phyloP scores from a whole-genome alignment of 2,797 vertebrate species.

The Megalops cyprinoides region DNA sequence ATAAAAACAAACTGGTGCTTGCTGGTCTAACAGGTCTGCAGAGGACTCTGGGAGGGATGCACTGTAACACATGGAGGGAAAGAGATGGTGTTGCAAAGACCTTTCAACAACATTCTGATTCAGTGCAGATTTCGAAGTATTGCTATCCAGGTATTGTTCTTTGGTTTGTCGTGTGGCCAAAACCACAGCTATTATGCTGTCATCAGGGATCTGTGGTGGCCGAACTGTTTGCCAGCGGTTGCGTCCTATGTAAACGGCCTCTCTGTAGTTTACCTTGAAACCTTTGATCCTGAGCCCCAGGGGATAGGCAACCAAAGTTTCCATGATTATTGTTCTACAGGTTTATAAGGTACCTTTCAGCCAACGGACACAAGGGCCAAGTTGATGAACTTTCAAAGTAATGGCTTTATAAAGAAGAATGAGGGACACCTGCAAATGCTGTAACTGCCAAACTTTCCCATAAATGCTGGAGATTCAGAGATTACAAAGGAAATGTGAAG shows the following conservation, averaged over 20 bases:
- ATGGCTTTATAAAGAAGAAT: too few species aligned
- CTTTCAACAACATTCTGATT: neutral
- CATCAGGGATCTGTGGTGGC: neutral
- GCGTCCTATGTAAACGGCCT: neutral
- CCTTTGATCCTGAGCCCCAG: neutral
- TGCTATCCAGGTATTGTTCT: neutral
- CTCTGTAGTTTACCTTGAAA: neutral
- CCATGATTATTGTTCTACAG: neutral
- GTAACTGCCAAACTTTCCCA: too few species aligned
- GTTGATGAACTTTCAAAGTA: too few species aligned
- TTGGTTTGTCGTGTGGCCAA: conserved; percentile 7
- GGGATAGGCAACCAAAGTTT: neutral
- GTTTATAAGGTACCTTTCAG: too few species aligned
- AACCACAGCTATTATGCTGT: neutral
- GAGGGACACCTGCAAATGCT: too few species aligned
- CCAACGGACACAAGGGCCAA: too few species aligned
- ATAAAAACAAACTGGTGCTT: conserved; percentile 8
- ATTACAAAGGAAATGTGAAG: too few species aligned
- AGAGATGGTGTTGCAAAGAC: neutral
- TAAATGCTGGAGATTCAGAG: too few species aligned
- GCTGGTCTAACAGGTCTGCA: neutral
- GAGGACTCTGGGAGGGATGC: neutral
- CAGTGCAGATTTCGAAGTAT: neutral
- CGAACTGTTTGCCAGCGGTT: neutral
- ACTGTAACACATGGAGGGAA: neutral